Evolutionary conservation across 2,888 invertebrate species (phyloP), one percentile per base, ranked within the genome.

Genomic region (Hemaris fuciformis): DNA sequence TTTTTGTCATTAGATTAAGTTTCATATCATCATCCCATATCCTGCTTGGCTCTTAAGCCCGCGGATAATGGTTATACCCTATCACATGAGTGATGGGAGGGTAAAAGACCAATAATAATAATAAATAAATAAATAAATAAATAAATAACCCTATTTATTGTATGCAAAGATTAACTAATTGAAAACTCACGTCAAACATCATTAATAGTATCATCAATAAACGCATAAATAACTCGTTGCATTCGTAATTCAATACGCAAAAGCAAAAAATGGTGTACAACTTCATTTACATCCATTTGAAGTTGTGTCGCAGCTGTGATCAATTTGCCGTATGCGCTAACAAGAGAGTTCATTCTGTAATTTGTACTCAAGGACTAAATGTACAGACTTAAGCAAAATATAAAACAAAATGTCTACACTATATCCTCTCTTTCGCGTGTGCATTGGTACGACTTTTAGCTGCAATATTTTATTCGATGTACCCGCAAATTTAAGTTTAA

Each of bases 231-330:
- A 7, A 31, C 48, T 60, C 38, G 38, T 53, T 53, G 41, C 60
- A 60, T 53, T 60, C 48, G 60, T 53, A 60, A 41, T 48, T 38
- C 38, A 48, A 60, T 38, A 38, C 46, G 13, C 46, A 60, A 41
- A 60, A 60, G 34, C 48, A 60, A 48, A 46, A 48, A 60, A 48
- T 38, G 48, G 18, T 38, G 46, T 46, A 48, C 45, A 34, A 48
- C 38, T 48, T 53, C 48, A 53, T 53, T 48, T 61, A 38, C 31
- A 71, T 66, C 66, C 65, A 60, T 67, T 64, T 57, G 25, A 25
- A 45, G 27, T 42, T 58, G 62, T 66, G 65, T 70, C 66, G 71
- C 77, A 76, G 80, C 73, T 79, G 78, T 73, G 73, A 72, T 67
- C 75, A 75, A 78, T 77, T 76, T 72, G 68, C 72, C 63, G 69